phyloP scores from a whole-genome alignment of 1,140 invertebrate species.

The Acromyrmex charruanus region DNA sequence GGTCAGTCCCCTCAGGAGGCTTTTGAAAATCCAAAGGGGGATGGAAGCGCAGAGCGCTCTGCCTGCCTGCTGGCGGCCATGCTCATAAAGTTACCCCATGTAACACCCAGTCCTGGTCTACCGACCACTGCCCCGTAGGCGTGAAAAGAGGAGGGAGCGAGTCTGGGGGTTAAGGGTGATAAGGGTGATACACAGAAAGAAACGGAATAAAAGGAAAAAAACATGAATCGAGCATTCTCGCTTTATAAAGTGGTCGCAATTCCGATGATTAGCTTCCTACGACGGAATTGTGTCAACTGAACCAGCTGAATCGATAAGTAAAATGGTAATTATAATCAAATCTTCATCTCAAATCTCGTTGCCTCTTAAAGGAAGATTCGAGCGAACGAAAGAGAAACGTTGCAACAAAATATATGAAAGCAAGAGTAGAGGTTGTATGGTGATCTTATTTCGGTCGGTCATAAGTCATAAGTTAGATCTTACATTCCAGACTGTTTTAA shows the following conservation, averaged over 20 bases:
- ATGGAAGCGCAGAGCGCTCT: constrained; percentile 30
- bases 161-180: constrained; percentile 30
- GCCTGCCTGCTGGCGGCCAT: constrained; percentile 39
- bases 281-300: neutral
- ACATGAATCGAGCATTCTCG: neutral
- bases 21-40: constrained; percentile 58
- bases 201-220: neutral
- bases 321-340: neutral
- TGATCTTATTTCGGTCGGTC: too few species aligned
- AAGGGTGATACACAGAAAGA: constrained; percentile 25
- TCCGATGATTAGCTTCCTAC: constrained; percentile 14
- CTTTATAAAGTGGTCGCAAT: constrained; percentile 26
- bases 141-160: constrained; percentile 44
- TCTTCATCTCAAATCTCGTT: neutral
- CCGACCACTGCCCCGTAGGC: constrained; percentile 38
- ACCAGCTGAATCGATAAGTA: neutral
- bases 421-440: neutral
- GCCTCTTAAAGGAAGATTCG: neutral
- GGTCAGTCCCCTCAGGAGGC: constrained; percentile 60
- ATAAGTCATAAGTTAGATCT: too few species aligned
- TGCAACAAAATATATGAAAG: neutral
- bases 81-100: constrained; percentile 56
- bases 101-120: constrained; percentile 36
- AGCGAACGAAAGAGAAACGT: neutral
- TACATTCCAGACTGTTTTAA: too few species aligned